phyloP scores from a whole-genome alignment of 2,888 invertebrate genomes.

The Merodon equestris region DNA sequence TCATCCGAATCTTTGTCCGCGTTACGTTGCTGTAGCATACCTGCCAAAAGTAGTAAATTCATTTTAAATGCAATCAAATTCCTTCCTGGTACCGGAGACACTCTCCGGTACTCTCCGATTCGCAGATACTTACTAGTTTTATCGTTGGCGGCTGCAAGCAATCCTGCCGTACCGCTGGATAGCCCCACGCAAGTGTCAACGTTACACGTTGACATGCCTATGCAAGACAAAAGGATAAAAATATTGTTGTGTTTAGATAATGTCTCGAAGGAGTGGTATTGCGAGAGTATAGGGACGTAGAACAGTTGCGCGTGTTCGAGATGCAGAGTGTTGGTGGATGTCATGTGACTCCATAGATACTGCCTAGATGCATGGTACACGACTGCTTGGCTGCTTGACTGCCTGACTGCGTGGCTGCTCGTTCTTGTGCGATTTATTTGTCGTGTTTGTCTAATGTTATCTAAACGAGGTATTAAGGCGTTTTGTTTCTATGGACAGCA shows the following conservation, averaged over 20 bases:
- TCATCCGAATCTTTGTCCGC: conserved; percentile 72
- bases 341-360: too few relatives aligned
- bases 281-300: too few relatives aligned
- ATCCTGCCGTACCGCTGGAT: conserved; percentile 78
- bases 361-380: too few relatives aligned
- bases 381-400: too few relatives aligned
- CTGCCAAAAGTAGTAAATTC: conserved; percentile 54
- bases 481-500: conserved; percentile 51
- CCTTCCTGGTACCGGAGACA: not conserved
- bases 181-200: conserved; percentile 79
- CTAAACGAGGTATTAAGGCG: conserved; percentile 62
- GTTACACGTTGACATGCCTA: conserved; percentile 76
- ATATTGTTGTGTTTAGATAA: too few relatives aligned
- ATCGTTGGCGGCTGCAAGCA: conserved; percentile 72
- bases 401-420: conserved; percentile 31
- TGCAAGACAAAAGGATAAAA: conserved; percentile 17
- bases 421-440: conserved; percentile 58
- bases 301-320: too few relatives aligned
- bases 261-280: too few relatives aligned
- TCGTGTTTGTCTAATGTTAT: conserved; percentile 60
- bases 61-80: conserved; percentile 17
- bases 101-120: not conserved
- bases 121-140: conserved; percentile 74
- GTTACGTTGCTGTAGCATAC: conserved; percentile 60
- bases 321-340: too few relatives aligned